Base-by-base conservation (phyloP, 2,888 invertebrate genomes). In the Pachymerium ferrugineum region DNA sequence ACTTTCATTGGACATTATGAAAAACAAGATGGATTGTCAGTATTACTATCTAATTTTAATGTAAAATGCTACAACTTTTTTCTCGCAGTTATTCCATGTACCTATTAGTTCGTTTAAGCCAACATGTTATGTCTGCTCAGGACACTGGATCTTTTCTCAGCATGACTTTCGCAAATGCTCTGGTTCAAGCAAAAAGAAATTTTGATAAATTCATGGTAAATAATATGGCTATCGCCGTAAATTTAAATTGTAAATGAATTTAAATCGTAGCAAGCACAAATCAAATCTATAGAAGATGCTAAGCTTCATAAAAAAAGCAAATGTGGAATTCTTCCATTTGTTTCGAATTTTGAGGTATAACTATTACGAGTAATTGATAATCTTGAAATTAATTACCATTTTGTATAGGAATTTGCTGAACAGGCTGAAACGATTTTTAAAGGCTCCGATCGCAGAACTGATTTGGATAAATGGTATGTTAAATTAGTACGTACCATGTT, bases 401-500 rank as follows among this genome's bases (percentile, higher is more conserved):
- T 38, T 38, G n/a, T 8, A 38, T n/a, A 87, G 86, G 89, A 90
- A 78, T 93, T 98, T 85, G 91, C 94, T 14, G 87, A 87, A 78
- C 91, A 90, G 73, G 90, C 94, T 16, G 97, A 97, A 83, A 88
- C 87, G 75, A 91, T 97, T 76, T 94, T 98, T 82, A 88, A 88
- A 76, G 90, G 89, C 80, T 91, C 93, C 33, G 93, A 93, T 77
- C 86, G 97, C 73, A 88, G 94, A 79, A 90, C 91, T 0, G 96
- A 96, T 83, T 87, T 96, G 78, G 95, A 97, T 81, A 93, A 95
- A 81, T 95, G 94, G 93, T 93, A 93, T 82, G 86, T 88, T 33
- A 86, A 90, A 82, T 84, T 94, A 78, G 89, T 93, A n/a, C 86
- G 86, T 77, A 90, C 90, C 54, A 92, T 96, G 85, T 89, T 94